These are phyloP conservation scores for Petrocephalus zakoni DNA, from an alignment of 2,113 vertebrate species.

Conservation along the genomic window DNA sequence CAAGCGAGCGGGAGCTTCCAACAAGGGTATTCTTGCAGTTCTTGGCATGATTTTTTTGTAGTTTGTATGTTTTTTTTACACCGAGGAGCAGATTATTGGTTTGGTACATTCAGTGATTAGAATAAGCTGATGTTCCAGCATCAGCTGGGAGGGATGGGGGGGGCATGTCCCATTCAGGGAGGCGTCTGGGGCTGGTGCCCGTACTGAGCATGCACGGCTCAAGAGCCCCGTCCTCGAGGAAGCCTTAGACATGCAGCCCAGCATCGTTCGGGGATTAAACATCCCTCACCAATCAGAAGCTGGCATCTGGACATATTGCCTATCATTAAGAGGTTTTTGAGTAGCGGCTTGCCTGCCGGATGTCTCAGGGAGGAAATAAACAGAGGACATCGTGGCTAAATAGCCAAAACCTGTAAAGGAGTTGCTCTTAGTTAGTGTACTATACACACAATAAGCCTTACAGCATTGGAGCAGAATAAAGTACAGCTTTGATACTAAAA, in stretches of 20 bases:
- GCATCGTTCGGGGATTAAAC: neutral
- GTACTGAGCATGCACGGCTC: neutral
- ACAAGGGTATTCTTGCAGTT: neutral
- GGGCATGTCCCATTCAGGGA: neutral
- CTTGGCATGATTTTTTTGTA: neutral
- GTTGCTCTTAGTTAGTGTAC: neutral
- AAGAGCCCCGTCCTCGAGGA: neutral
- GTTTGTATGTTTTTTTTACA: neutral
- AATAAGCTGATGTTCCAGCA: neutral
- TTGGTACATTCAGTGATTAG: neutral
- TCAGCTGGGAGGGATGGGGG: neutral
- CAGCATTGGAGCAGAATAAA: neutral
- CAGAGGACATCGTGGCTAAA: neutral
- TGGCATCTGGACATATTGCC: neutral
- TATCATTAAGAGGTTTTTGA: neutral
- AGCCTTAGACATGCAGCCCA: neutral
- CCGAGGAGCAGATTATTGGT: neutral
- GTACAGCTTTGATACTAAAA: neutral
- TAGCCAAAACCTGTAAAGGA: neutral
- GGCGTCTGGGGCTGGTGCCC: neutral
- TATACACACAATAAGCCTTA: neutral
- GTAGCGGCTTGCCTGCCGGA: neutral
- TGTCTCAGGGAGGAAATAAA: slow-evolving; percentile 21
- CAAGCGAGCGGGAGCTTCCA: neutral
- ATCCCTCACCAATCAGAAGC: neutral